Evolutionary conservation across 2,797 vertebrate species (phyloP).

Genomic region (Morelia viridis): DNA sequence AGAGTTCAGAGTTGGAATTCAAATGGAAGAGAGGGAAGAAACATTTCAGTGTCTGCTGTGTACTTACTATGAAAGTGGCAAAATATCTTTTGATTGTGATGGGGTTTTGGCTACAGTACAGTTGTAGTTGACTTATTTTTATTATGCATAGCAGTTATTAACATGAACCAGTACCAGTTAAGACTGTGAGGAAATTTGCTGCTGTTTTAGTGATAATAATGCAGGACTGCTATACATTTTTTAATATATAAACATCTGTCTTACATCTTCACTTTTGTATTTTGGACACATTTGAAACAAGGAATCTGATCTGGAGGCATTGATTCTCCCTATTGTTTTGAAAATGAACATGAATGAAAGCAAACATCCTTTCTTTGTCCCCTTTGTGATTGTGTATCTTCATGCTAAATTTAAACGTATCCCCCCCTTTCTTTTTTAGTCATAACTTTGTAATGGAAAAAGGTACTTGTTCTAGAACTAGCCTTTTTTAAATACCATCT

Average conservation of each 20-base stretch:
- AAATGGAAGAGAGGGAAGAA: background rate
- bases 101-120: background rate
- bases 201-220: background rate
- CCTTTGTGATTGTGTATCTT: conserved; percentile 40
- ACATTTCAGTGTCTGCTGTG: background rate
- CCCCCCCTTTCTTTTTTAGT: conserved; percentile 36
- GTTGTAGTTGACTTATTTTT: background rate
- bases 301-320: background rate
- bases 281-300: conserved; percentile 18
- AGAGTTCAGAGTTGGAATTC: background rate
- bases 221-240: background rate
- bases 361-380: conserved; percentile 16
- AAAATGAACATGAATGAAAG: conserved; percentile 9
- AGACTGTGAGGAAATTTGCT: background rate
- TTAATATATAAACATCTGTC: background rate
- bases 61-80: background rate
- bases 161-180: background rate
- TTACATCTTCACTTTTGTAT: background rate
- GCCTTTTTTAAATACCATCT: conserved; percentile 56
- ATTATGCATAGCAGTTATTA: background rate
- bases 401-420: conserved; percentile 47
- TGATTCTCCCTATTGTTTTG: conserved; percentile 31
- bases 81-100: background rate
- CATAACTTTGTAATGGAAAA: conserved; percentile 60
- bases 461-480: conserved; percentile 40